Conservation (phyloP, 2,113 vertebrate genomes). For the Fulica atra region DNA sequence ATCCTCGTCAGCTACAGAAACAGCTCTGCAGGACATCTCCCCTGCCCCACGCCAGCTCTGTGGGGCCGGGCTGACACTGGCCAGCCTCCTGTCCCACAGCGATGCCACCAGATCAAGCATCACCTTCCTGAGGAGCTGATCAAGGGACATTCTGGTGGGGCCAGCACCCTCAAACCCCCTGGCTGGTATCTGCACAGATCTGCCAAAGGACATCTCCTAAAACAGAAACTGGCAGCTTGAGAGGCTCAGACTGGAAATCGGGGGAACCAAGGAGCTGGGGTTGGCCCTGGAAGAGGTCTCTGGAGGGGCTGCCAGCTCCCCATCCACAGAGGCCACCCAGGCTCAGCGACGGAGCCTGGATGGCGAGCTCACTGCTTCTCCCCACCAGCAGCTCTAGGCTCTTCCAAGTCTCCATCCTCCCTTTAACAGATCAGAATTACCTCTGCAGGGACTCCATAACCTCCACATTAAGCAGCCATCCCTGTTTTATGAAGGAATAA, state of each 20-base stretch:
- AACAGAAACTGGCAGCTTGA: not conserved
- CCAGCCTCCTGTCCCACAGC: accelerated
- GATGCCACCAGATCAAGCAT: not conserved
- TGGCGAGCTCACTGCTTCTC: not conserved
- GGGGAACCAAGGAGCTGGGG: not conserved
- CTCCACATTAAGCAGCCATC: not conserved
- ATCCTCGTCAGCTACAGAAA: accelerated
- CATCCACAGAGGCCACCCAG: accelerated
- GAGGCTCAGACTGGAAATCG: not conserved
- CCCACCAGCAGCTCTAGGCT: not conserved
- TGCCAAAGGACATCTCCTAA: accelerated
- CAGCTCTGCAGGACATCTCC: not conserved
- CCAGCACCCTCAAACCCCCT: not conserved
- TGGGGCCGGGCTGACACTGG: accelerated
- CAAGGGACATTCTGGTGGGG: not conserved
- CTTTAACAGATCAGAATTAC: not conserved
- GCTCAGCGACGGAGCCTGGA: not conserved
- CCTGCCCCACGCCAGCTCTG: accelerated
- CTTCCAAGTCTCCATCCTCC: not conserved
- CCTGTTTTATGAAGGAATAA: not conserved
- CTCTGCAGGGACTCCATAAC: not conserved
- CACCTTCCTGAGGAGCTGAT: not conserved
- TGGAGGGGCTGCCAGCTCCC: not conserved
- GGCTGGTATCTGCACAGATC: not conserved
- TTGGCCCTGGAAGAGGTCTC: not conserved